Evolutionary conservation across 30 jellyfish, hydroid and myxozoan species (phyloP), one percentile per base, ranked within the genome.

Genomic region (Aurelia aurita complex sp. Pacific): DNA sequence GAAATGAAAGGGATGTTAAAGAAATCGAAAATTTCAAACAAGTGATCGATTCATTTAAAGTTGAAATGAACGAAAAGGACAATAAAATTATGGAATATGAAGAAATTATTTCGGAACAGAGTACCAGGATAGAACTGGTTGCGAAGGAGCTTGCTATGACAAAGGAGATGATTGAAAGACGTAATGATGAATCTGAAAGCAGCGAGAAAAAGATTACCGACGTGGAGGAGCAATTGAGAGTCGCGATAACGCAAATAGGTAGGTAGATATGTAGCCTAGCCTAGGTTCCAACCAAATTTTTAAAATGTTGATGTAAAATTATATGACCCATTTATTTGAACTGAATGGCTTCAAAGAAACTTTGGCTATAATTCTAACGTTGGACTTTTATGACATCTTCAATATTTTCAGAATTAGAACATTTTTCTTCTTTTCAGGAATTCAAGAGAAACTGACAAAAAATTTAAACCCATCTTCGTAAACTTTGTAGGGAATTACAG

Each of bases 191-290:
- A 7, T 34, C 73, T 55, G 73, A 72, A 17, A 55, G 46, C 57
- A 54, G 67, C 6, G 74, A 63, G 42, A 42, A 73, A 12, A 68
- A 65, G 46, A 8, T 63, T 50, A 67, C 33, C 64, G 61, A 14
- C 32, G 73, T 84, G 80, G 87, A 63, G 43, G 76, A 84, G 75
- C 76, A 84, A 15, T n/a, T 84, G 67, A 64, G 23, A 52, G 51
- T n/a, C 2, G 87, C 93, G 11, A 13, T 14, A 6, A 50, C 6
- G 53, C 23, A 84, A 64, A 84, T 84, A 16, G 93, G 93, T 84
- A 35, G 50, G 91, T 55, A 17, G 35, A 32, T 19, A 2, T 67
- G 10, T 59, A 54, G 14, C 50, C 50, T 38, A 38, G 3, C 3
- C 50, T 2, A 23, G 29, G 29, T 23, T 23, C 29, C 29, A 23